Conservation (phyloP, 2,113 vertebrate species). For the Opisthocomus hoazin region DNA sequence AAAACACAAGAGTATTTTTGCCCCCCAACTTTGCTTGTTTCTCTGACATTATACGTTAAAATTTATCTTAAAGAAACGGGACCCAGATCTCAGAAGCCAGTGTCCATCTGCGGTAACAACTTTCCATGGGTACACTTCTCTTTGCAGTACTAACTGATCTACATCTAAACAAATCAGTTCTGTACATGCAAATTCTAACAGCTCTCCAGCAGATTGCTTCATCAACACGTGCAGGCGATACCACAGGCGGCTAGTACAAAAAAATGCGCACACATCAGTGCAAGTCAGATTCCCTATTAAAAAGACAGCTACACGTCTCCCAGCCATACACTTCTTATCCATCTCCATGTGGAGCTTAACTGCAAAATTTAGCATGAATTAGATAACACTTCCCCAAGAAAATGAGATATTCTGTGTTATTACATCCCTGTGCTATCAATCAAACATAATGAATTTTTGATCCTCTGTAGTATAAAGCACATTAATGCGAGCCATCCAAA, state of each 20-base stretch:
- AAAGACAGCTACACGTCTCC: not conserved
- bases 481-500: not conserved
- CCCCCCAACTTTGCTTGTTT: not conserved
- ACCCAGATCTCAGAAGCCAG: not conserved
- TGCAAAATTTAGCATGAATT: not conserved
- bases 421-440: not conserved
- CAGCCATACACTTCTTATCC: not conserved
- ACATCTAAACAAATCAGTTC: constrained; percentile 15
- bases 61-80: not conserved
- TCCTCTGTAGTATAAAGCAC: not conserved
- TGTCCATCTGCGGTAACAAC: constrained; percentile 1
- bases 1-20: not conserved
- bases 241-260: not conserved
- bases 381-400: not conserved
- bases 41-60: not conserved
- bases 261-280: not conserved
- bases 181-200: constrained; percentile 15
- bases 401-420: not conserved
- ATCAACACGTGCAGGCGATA: not conserved
- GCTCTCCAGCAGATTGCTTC: constrained; percentile 20
- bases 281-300: not conserved
- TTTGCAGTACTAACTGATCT: constrained; percentile 1
- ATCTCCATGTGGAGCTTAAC: not conserved
- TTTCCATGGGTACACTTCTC: not conserved
- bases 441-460: constrained; percentile 41